phyloP scores from a whole-genome alignment of 2,113 vertebrate genomes.

The Callocephalon fimbriatum region DNA sequence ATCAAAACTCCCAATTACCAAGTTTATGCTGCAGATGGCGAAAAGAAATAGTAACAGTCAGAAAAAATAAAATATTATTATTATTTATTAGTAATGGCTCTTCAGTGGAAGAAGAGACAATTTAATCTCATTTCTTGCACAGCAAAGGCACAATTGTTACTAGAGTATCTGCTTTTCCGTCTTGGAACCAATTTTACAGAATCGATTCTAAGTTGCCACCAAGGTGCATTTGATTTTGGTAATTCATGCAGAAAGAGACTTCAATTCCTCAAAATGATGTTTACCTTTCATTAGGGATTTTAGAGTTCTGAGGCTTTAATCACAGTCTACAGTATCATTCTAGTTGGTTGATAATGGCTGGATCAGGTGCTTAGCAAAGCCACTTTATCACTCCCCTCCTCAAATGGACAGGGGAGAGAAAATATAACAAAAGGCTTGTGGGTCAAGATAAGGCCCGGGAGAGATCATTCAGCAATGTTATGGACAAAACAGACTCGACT shows the following conservation, averaged over 20 bases:
- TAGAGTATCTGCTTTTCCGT: background rate
- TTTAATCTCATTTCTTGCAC: background rate
- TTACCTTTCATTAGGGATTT: background rate
- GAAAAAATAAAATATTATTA: background rate
- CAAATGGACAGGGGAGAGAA: background rate
- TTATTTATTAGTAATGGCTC: background rate
- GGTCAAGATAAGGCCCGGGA: background rate
- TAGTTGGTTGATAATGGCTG: background rate
- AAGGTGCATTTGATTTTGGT: background rate
- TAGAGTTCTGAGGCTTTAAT: background rate
- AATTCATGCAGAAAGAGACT: background rate
- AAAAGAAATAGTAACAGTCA: background rate
- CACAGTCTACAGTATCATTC: accelerated
- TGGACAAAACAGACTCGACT: accelerated
- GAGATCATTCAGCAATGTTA: background rate
- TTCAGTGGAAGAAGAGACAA: background rate
- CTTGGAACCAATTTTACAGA: background rate
- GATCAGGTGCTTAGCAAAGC: too few species aligned
- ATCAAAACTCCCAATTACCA: background rate
- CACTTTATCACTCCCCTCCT: accelerated
- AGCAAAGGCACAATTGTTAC: background rate
- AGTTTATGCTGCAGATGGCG: background rate
- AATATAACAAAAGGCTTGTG: accelerated
- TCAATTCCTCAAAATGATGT: background rate
- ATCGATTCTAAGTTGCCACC: background rate